Base-by-base conservation (phyloP, 2,797 vertebrate genomes). In the Eleutherodactylus coqui region DNA sequence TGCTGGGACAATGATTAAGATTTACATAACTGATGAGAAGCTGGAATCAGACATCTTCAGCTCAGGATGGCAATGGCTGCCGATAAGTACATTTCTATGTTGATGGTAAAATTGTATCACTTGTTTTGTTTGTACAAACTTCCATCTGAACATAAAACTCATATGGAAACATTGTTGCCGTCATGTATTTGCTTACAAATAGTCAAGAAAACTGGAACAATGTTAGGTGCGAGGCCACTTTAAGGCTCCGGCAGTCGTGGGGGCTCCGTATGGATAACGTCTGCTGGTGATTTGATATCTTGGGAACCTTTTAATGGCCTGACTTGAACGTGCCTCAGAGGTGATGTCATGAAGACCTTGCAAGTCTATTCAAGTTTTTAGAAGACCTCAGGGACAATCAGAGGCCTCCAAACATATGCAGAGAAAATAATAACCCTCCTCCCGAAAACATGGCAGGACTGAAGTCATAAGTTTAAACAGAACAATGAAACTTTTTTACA, bases 301-400 rank as follows among this genome's bases (percentile, higher is more conserved):
- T 85, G 58, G 21, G 83, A 78, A 78, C 21, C 58, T 69, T 41
- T 29, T 51, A 41, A 41, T 79, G 75, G 60, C 70, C 70, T 27
- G 70, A 76, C 55, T 49, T 64, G 49, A 72, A 82, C 79, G 60
- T 55, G 45, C 58, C 45, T 82, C 79, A 45, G 78, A 75, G 79
- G 58, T 86, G 85, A 86, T 81, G 72, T 86, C 78, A 86, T 75
- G 36, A 53, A 32, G 79, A 82, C 79, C 79, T 67, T 72, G 43
- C 85, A 75, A 86, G 85, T 76, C 85, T 82, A 47, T 75, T 82
- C 79, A 86, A 51, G 78, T 76, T 55, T 72, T 16, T 36, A 82
- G 45, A 53, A 82, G 77, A 79, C 84, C 51, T 60, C 51, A 17
- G 51, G 84, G 84, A 36, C 69, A 47, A 45, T 79, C 62, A 24